phyloP scores from a whole-genome alignment of 2,888 invertebrate species.

The Osmoderma eremita region DNA sequence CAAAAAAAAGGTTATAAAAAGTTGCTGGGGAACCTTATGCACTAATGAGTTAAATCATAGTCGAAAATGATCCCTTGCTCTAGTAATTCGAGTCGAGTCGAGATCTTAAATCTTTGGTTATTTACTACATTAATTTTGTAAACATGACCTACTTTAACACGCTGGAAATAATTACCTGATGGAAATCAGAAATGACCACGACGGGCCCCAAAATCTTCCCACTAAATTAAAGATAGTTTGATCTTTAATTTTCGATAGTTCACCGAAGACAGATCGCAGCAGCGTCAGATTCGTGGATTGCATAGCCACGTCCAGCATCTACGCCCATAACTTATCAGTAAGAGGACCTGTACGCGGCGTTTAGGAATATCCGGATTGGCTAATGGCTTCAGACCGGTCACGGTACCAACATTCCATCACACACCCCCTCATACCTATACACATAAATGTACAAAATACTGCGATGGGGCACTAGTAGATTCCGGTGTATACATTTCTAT shows the following conservation, averaged over 20 bases:
- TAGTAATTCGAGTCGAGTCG: too few relatives aligned
- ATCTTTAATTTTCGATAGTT: conserved; percentile 47
- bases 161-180: too few relatives aligned
- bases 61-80: neutral
- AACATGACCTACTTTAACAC: too few relatives aligned
- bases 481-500: conserved; percentile 30
- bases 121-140: too few relatives aligned
- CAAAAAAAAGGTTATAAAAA: too few relatives aligned
- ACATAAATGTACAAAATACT: conserved; percentile 29
- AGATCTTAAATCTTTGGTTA: too few relatives aligned
- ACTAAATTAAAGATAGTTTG: neutral
- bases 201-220: too few relatives aligned
- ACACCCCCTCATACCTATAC: conserved; percentile 59
- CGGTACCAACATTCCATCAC: conserved; percentile 61
- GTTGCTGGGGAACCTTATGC: neutral
- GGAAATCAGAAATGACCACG: too few relatives aligned
- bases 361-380: conserved; percentile 71
- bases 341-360: conserved; percentile 68
- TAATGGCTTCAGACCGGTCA: conserved; percentile 59
- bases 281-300: conserved; percentile 63
- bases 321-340: conserved; percentile 66
- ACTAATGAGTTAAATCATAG: neutral
- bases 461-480: neutral
- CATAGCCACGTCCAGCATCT: conserved; percentile 60
- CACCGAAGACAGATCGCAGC: conserved; percentile 57